phyloP scores from a whole-genome alignment of 2,888 invertebrate species.

The Drosophila paranaensis region DNA sequence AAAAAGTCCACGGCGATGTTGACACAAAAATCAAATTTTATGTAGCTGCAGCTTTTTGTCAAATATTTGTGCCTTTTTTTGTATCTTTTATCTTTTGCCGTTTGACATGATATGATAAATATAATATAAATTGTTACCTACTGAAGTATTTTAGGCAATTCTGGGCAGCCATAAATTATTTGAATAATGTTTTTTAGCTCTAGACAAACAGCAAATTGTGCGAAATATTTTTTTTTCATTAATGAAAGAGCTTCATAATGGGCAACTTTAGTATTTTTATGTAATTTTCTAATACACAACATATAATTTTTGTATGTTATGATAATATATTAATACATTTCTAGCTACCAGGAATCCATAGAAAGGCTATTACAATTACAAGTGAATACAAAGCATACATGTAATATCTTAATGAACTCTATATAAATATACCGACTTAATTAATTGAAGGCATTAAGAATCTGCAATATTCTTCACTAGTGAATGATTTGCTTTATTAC shows the following conservation, averaged over 20 bases:
- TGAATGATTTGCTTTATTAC: no score
- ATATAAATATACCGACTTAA: no score
- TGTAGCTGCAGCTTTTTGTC: constrained; percentile 19
- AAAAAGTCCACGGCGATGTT: constrained; percentile 9
- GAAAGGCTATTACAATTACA: no score
- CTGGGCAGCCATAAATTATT: not conserved
- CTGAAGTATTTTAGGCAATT: not conserved
- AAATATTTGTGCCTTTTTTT: constrained; percentile 42
- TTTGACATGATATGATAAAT: not conserved
- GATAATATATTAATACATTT: no score
- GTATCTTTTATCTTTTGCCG: constrained; percentile 2
- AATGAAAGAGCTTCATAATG: not conserved
- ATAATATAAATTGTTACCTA: not conserved
- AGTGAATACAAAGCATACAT: no score
- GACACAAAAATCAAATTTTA: constrained; percentile 53
- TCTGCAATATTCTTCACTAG: no score
- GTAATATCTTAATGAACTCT: no score
- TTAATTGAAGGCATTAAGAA: no score
- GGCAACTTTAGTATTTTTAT: no score
- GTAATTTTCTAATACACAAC: no score
- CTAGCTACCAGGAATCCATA: no score
- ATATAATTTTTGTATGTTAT: no score
- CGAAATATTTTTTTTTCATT: not conserved
- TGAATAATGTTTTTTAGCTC: not conserved
- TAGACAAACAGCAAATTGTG: not conserved